These are phyloP conservation scores for Sebastes itinus DNA, from an alignment of 2,797 vertebrate genomes.

Conservation along the genomic window DNA sequence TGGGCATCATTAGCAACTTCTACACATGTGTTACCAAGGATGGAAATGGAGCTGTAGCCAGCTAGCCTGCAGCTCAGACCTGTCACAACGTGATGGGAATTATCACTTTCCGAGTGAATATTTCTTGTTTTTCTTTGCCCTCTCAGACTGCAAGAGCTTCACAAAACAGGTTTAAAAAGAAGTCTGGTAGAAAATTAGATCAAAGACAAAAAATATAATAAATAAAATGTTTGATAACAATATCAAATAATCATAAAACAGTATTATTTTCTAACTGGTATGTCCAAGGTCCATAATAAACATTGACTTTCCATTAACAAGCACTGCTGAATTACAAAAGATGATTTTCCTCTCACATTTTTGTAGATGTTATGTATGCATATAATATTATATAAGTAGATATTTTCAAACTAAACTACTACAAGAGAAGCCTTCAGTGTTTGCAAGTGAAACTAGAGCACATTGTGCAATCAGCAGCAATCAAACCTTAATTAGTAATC, in stretches of 20 bases:
- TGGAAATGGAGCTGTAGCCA: slow-evolving; percentile 21
- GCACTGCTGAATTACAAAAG: background rate
- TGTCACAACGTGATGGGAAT: slow-evolving; percentile 1
- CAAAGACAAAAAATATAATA: background rate
- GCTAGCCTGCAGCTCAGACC: slow-evolving; percentile 11
- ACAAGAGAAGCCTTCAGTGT: background rate
- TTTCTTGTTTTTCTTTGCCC: background rate
- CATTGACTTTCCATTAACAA: background rate
- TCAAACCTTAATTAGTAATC: slow-evolving; percentile 36
- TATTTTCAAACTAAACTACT: background rate
- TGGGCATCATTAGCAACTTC: slow-evolving; percentile 26
- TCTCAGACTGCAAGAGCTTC: background rate
- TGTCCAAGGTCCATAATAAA: background rate
- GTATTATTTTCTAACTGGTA: background rate
- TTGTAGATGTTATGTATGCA: background rate
- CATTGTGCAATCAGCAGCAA: slow-evolving; percentile 10
- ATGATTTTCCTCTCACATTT: background rate
- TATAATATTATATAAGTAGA: background rate
- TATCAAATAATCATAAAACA: background rate
- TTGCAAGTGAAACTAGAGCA: background rate
- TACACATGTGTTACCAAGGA: slow-evolving; percentile 35
- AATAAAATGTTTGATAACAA: background rate
- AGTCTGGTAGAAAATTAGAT: background rate
- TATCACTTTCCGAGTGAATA: background rate
- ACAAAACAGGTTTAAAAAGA: background rate